phyloP scores from a whole-genome alignment of 2,888 invertebrate genomes.

The Cacoxenus indagator region DNA sequence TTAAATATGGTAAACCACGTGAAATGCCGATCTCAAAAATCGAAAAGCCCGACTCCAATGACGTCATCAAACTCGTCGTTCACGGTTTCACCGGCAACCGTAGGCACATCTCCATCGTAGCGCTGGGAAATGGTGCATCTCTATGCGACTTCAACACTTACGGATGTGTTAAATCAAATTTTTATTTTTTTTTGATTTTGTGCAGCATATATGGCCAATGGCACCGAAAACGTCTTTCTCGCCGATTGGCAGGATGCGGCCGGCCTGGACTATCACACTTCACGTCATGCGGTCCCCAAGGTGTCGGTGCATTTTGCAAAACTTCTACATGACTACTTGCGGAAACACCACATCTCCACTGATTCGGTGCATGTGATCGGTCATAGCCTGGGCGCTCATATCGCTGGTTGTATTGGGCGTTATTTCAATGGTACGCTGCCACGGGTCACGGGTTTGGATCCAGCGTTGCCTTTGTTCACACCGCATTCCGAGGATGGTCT shows the following conservation, averaged over 20 bases:
- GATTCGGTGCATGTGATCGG: slow-evolving; percentile 65
- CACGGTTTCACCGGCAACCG: slow-evolving; percentile 67
- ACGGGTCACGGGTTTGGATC: slow-evolving; percentile 68
- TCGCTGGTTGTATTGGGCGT: slow-evolving; percentile 64
- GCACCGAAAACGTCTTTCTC: slow-evolving; percentile 58
- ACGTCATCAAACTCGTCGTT: slow-evolving; percentile 64
- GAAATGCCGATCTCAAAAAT: slow-evolving; percentile 50
- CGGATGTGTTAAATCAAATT: too few relatives aligned
- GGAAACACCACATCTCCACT: slow-evolving; percentile 36
- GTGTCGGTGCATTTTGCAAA: slow-evolving; percentile 53
- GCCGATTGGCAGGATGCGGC: slow-evolving; percentile 68
- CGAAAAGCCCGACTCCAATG: slow-evolving; percentile 34
- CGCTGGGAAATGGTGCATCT: slow-evolving; percentile 55
- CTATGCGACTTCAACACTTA: not conserved
- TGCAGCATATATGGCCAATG: slow-evolving; percentile 65
- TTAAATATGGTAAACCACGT: slow-evolving; percentile 25
- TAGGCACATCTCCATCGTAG: slow-evolving; percentile 58
- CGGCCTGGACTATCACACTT: slow-evolving; percentile 56
- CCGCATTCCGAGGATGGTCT: slow-evolving; percentile 58
- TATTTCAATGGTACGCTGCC: slow-evolving; percentile 65
- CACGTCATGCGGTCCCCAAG: slow-evolving; percentile 53
- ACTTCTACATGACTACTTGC: slow-evolving; percentile 55
- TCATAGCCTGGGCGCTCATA: slow-evolving; percentile 69
- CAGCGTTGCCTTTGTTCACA: slow-evolving; percentile 68
- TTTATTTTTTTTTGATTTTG: not conserved